Percentiles rank a stretch among this genome's conserved stretches.
Evolutionary conservation across 2,113 vertebrate species (phyloP).

Genomic region (Notiomystis cincta): DNA sequence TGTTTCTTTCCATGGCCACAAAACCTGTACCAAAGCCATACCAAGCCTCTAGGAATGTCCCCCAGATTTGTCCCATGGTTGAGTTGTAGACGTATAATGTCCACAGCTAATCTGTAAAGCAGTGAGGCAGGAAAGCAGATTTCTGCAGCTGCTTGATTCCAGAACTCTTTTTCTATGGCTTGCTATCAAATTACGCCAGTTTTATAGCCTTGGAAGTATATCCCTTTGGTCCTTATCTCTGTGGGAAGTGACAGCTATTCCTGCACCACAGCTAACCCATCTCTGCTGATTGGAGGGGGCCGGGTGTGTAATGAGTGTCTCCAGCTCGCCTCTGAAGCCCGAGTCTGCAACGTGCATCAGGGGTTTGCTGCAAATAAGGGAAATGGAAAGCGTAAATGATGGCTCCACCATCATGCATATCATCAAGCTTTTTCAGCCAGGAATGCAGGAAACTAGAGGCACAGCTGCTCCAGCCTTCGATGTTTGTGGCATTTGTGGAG

Average conservation of each 20-base stretch:
- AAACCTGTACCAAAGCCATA: neutral
- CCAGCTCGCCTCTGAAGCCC: neutral
- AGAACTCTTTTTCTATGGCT: neutral
- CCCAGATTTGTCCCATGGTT: neutral
- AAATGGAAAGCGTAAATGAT: neutral
- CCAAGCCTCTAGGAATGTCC: neutral
- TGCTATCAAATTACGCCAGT: neutral
- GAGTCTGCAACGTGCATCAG: neutral
- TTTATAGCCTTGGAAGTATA: neutral
- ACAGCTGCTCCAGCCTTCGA: neutral
- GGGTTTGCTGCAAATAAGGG: neutral
- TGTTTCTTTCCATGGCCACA: neutral
- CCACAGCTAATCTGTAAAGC: neutral
- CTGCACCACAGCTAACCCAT: neutral
- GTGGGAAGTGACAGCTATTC: neutral
- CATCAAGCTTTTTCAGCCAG: neutral
- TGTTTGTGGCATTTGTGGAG: neutral
- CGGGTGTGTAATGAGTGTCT: neutral
- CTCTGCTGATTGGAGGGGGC: neutral
- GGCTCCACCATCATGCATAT: neutral
- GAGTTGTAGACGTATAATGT: neutral
- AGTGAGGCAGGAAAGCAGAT: neutral
- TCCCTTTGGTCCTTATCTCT: neutral
- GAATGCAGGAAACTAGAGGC: neutral
- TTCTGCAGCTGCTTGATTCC: conserved; percentile 16